Base-by-base conservation (phyloP, 2,888 invertebrate genomes). In the Cinara cedri region DNA sequence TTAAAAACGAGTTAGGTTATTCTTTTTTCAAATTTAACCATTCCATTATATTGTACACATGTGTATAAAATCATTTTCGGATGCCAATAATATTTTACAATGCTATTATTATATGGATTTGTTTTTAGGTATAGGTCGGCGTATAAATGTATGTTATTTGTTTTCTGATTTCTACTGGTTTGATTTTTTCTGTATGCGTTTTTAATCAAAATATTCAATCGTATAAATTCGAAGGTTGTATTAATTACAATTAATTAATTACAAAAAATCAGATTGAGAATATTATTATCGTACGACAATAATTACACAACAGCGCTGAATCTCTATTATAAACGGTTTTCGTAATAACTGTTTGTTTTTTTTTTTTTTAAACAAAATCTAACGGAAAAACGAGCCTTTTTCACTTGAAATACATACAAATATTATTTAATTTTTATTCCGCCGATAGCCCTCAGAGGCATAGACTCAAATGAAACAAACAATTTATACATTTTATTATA, bases 181-280 rank as follows among this genome's bases (percentile, higher is more conserved):
- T 16, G n/a, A 51, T 6, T 19, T 49, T 34, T 2, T 68, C 51
- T 34, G 14, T n/a, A 34, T 34, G 26, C 9, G 9, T 68, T 68
- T 54, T 16, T 44, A 55, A 44, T 71, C 21, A 14, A 71, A 71
- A 54, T 55, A 21, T 21, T 42, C 42, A 55, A 21, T 71, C 9
- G 10, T 71, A 34, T 34, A 44, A 6, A 34, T 42, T 16, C 42
- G 34, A 55, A 71, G 54, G 42, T 16, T 16, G 16, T 21, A 55
- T 54, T 19, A 54, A 68, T 55, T 55, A 55, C 13, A 54, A 68
- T 55, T 55, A 55, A 65, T 13, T 19, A 63, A 10, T 10, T n/a
- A n/a, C n/a, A n/a, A n/a, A n/a, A n/a, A n/a, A n/a, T n/a, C n/a
- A n/a, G n/a, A n/a, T n/a, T n/a, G n/a, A n/a, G n/a, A n/a, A 46